Base-by-base conservation (phyloP, 2,888 invertebrate species). In the Drosophila nr. perissopoda region DNA sequence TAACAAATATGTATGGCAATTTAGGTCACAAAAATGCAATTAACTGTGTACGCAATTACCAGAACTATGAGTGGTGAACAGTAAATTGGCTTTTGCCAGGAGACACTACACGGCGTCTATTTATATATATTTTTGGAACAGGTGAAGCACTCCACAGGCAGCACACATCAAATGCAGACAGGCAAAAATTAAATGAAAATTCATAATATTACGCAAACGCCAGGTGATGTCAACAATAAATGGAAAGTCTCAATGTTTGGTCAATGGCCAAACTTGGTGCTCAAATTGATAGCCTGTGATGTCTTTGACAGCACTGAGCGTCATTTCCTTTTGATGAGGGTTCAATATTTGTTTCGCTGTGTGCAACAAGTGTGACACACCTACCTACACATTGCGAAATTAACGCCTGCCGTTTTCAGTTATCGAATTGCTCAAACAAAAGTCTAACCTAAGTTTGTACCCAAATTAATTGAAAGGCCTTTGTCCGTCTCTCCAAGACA, bases 361-460 rank as follows among this genome's bases (percentile, higher is more conserved):
- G 68, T 68, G 81, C 73, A 80, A 82, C 83, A 88, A 79, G 88
- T 84, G 73, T 80, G 64, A n/a, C 42, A 29, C 51, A 33, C 33
- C 21, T 13, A 49, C 46, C 21, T 11, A 36, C 25, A 27, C 33
- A 61, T 11, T 25, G 27, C 3, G 1, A 66, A 64, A 54, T 63
- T 52, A 58, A 62, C 49, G 68, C 51, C 70, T 69, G 54, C 64
- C 61, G 77, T 60, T 76, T 73, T 65, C 59, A 70, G 70, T 65
- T 79, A 76, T 81, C 83, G 76, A 79, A 74, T 71, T 88, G 86
- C 70, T 76, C 82, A 85, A 85, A 85, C 85, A 88, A 77, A 68
- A 68, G 67, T 69, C 27, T 36, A 52, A 25, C 54, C 27, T 70
- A 76, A 81, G 75, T 82, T 86, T 83, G 64, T 77, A 56, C 67